Evolutionary conservation across 2,888 invertebrate species (phyloP).

Genomic region (Troides helena): DNA sequence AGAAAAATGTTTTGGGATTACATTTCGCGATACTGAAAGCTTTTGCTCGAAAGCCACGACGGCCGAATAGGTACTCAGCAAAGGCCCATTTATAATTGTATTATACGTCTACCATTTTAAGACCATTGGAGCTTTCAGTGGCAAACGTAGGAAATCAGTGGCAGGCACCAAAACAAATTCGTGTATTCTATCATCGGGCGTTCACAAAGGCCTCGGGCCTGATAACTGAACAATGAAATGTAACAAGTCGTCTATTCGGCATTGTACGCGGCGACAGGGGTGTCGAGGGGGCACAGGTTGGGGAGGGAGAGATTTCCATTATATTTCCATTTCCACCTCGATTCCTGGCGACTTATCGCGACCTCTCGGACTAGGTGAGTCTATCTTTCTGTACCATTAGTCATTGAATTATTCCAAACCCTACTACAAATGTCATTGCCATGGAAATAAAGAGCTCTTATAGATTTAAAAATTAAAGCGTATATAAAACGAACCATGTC

Average conservation of each 20-base stretch:
- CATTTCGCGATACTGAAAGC: neutral
- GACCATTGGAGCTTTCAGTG: conserved; percentile 66
- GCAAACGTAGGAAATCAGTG: conserved; percentile 72
- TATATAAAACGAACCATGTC: no score
- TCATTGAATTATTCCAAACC: conserved; percentile 54
- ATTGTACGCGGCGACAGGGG: conserved; percentile 62
- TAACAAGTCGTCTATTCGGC: conserved; percentile 79
- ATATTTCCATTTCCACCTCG: conserved; percentile 81
- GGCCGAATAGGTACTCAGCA: conserved; percentile 39
- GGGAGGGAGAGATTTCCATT: conserved; percentile 68
- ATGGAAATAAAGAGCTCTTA: conserved; percentile 7
- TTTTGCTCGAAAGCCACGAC: conserved; percentile 7
- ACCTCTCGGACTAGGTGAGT: conserved; percentile 74
- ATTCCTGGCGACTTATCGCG: conserved; percentile 75
- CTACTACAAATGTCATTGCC: neutral
- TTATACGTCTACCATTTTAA: conserved; percentile 54
- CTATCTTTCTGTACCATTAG: conserved; percentile 78
- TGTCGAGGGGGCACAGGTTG: conserved; percentile 37
- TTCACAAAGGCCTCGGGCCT: conserved; percentile 75
- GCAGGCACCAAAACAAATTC: conserved; percentile 78
- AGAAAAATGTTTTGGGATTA: neutral
- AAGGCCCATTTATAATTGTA: conserved; percentile 59
- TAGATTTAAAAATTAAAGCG: neutral
- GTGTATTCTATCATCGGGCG: conserved; percentile 78
- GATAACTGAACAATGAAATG: conserved; percentile 81